Evolutionary conservation across 2,113 vertebrate species (phyloP).

Genomic region (Sphyrna mokarran): DNA sequence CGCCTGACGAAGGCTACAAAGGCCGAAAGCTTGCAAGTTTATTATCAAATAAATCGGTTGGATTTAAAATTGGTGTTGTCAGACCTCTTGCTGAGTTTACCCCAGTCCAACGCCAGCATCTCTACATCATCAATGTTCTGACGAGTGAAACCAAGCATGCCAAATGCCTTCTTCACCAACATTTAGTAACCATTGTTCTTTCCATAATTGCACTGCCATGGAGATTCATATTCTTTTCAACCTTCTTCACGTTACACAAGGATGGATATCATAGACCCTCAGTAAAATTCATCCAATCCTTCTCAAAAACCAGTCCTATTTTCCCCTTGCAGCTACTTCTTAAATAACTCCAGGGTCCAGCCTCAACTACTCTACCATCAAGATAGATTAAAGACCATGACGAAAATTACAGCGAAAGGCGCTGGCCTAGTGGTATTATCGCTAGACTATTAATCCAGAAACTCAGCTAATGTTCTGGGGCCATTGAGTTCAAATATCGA

Average conservation of each 20-base stretch:
- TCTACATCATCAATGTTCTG: too few relatives aligned
- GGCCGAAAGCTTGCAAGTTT: too few relatives aligned
- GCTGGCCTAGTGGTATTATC: background rate
- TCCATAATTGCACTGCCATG: background rate
- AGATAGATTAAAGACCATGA: background rate
- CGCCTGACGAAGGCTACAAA: too few relatives aligned
- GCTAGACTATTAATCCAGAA: too few relatives aligned
- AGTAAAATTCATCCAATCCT: background rate
- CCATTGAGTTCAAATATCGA: too few relatives aligned
- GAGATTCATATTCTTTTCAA: background rate
- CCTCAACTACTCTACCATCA: background rate
- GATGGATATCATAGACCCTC: background rate
- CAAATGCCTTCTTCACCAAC: background rate
- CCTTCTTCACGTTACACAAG: background rate
- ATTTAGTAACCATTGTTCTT: background rate
- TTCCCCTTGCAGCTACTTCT: background rate
- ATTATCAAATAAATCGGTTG: too few relatives aligned
- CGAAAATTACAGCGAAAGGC: background rate
- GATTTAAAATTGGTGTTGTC: too few relatives aligned
- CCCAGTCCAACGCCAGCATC: too few relatives aligned
- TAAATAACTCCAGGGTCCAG: background rate
- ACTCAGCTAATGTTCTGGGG: too few relatives aligned
- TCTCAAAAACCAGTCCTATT: background rate
- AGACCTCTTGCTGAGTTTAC: too few relatives aligned
- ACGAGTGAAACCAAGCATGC: too few relatives aligned